These are phyloP conservation scores for Masticophis lateralis DNA, from an alignment of 2,797 vertebrate genomes.

Conservation along the genomic window DNA sequence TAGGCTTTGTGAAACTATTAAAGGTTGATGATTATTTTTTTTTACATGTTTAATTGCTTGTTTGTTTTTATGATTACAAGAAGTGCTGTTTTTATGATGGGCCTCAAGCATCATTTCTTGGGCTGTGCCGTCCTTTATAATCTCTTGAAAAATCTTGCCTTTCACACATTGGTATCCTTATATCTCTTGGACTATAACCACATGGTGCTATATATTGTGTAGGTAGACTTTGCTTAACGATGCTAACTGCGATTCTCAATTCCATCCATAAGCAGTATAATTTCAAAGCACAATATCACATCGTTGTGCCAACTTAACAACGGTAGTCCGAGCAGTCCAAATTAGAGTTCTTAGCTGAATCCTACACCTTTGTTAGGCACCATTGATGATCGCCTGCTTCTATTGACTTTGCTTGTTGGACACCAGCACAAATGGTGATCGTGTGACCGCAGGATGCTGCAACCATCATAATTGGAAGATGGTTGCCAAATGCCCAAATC, in stretches of 20 bases:
- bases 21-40: neutral
- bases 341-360: neutral
- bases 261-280: neutral
- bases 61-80: neutral
- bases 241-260: neutral
- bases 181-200: neutral
- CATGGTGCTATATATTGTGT: neutral
- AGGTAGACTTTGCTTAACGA: neutral
- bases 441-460: neutral
- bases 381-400: neutral
- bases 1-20: neutral
- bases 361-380: neutral
- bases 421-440: neutral
- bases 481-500: neutral
- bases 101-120: neutral
- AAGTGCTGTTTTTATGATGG: neutral
- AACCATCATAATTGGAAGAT: neutral
- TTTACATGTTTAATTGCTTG: neutral
- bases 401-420: neutral
- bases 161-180: neutral
- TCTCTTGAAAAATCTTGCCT: neutral
- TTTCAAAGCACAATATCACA: neutral
- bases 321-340: neutral
- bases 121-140: neutral
- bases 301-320: neutral